Conservation (phyloP, 2,888 invertebrate genomes). For the Neoascia interrupta region DNA sequence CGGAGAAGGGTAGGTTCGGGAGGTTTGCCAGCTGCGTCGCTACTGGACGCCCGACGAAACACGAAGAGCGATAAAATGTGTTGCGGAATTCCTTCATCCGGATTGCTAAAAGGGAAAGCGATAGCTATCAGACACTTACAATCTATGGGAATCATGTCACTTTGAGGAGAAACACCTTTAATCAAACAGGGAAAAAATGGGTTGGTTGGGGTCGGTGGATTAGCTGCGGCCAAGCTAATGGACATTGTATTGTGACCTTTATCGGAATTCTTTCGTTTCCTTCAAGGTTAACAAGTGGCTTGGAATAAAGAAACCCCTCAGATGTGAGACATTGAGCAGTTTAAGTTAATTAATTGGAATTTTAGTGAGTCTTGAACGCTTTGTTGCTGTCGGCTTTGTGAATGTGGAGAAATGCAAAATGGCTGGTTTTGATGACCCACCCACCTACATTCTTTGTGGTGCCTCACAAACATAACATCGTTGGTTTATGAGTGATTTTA, state of each 20-base stretch:
- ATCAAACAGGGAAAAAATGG: constrained; percentile 53
- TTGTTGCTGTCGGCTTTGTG: constrained; percentile 45
- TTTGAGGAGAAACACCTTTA: constrained; percentile 57
- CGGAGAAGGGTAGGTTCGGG: neutral
- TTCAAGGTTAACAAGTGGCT: constrained; percentile 52
- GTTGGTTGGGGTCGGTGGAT: constrained; percentile 47
- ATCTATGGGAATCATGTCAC: constrained; percentile 63
- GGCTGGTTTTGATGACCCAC: too few relatives aligned
- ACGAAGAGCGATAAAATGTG: constrained; percentile 52
- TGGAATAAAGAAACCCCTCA: neutral
- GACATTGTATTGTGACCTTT: constrained; percentile 58
- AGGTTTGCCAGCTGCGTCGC: neutral
- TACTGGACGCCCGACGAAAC: too few relatives aligned
- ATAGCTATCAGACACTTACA: constrained; percentile 48
- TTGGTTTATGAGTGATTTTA: too few relatives aligned
- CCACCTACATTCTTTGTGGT: neutral
- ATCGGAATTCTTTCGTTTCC: constrained; percentile 30
- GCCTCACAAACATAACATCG: neutral
- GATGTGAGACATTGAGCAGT: constrained; percentile 17
- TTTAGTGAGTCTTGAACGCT: constrained; percentile 14
- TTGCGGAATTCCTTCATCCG: too few relatives aligned
- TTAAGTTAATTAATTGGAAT: constrained; percentile 51
- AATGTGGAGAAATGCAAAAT: too few relatives aligned
- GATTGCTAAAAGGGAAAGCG: too few relatives aligned
- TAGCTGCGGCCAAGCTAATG: constrained; percentile 57